Evolutionary conservation across 1,140 invertebrate species (phyloP).

Genomic region (Neuroterus valhalla): DNA sequence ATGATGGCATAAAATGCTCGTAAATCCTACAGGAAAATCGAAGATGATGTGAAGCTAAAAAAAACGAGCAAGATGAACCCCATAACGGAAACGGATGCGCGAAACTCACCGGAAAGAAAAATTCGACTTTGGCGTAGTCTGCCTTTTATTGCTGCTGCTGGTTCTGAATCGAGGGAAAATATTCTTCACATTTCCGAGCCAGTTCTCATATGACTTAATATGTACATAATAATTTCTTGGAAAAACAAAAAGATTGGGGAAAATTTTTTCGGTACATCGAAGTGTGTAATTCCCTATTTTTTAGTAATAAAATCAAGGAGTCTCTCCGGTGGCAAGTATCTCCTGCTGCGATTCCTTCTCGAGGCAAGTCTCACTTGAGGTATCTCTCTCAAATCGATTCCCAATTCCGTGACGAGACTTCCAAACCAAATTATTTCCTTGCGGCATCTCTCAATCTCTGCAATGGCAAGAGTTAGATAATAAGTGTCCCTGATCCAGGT

Average conservation of each 20-base stretch:
- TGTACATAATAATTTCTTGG: background rate
- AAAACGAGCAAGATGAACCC: background rate
- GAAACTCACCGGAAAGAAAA: constrained; percentile 7
- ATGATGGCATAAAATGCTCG: constrained; percentile 16
- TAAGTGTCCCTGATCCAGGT: no score
- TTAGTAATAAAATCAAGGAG: no score
- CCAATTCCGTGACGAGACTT: no score
- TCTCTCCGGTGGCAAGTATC: no score
- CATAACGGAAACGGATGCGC: constrained; percentile 9
- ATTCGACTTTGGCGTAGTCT: constrained; percentile 1
- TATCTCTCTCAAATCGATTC: no score
- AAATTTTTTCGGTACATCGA: background rate
- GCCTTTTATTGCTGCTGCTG: constrained; percentile 2
- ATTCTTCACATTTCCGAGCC: background rate
- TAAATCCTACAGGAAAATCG: constrained; percentile 6
- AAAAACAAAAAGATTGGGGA: background rate
- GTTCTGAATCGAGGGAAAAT: constrained; percentile 4
- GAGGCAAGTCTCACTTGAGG: no score
- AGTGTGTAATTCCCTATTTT: constrained; percentile 3
- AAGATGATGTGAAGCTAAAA: constrained; percentile 21
- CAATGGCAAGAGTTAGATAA: no score
- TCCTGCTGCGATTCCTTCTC: no score
- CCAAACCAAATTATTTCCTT: no score
- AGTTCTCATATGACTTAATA: background rate
- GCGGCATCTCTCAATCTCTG: no score